Conservation (phyloP, 2,888 invertebrate species). For the Charanyca ferruginea region DNA sequence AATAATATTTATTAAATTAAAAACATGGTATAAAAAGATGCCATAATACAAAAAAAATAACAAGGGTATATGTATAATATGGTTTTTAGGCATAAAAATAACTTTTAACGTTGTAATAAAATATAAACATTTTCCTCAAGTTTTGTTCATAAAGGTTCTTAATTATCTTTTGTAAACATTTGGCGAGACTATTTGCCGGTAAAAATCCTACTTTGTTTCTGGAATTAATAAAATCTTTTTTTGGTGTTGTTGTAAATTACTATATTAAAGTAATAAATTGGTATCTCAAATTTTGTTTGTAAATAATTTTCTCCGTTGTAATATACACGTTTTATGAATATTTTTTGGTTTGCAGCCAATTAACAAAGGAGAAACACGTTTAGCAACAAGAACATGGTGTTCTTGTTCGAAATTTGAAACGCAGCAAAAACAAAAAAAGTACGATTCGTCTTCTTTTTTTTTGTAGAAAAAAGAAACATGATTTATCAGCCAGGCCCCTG, state of each 20-base stretch:
- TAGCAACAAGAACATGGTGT: too few relatives aligned
- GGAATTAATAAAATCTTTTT: background rate
- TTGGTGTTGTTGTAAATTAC: background rate
- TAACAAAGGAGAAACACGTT: background rate
- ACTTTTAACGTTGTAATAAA: background rate
- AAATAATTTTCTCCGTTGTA: too few relatives aligned
- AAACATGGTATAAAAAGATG: too few relatives aligned
- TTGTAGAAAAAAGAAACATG: constrained; percentile 29
- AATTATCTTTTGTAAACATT: background rate
- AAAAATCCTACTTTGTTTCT: background rate
- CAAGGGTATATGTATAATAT: too few relatives aligned
- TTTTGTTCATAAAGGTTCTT: background rate
- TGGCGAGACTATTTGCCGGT: background rate
- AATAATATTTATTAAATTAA: too few relatives aligned
- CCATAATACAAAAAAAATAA: too few relatives aligned
- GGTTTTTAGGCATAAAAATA: background rate
- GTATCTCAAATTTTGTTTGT: background rate
- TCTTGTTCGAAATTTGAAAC: constrained; percentile 21
- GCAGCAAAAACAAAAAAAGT: constrained; percentile 24
- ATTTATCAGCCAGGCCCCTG: constrained; percentile 42
- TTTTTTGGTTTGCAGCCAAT: background rate
- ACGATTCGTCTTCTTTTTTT: constrained; percentile 28
- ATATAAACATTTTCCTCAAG: background rate
- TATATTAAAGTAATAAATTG: background rate
- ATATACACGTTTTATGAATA: background rate